Conservation (phyloP, 2,113 vertebrate genomes). For the Sinosuthora webbiana region DNA sequence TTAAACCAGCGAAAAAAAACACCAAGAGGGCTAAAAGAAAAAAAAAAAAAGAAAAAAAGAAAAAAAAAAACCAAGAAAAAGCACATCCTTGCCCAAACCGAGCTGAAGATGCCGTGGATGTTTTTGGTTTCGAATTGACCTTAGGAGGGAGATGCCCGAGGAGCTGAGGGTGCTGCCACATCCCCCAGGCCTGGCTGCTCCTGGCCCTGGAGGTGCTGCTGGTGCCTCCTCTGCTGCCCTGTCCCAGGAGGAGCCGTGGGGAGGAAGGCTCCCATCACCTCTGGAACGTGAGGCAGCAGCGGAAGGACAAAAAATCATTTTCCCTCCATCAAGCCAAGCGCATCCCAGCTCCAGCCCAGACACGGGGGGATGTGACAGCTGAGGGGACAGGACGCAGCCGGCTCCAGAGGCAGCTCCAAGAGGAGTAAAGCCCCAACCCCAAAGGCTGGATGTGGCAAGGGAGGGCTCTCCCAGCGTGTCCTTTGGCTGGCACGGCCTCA, state of each 20-base stretch:
- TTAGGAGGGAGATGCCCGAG: neutral
- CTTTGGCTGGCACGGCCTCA: neutral
- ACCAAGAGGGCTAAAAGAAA: neutral
- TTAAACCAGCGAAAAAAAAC: neutral
- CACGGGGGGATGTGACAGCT: neutral
- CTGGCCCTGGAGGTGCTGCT: neutral
- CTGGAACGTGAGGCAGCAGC: accelerated
- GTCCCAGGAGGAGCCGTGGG: neutral
- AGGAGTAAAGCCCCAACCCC: neutral
- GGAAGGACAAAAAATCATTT: neutral
- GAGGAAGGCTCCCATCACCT: neutral
- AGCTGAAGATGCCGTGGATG: accelerated
- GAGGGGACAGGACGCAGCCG: neutral
- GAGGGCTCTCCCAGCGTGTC: neutral
- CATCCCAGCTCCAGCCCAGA: neutral
- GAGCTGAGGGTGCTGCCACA: neutral
- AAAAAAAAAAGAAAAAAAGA: neutral
- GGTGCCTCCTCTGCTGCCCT: neutral
- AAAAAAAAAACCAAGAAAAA: neutral
- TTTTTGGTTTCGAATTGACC: neutral
- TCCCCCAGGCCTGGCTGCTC: neutral
- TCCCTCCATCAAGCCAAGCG: accelerated
- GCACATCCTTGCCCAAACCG: neutral
- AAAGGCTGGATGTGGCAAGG: neutral
- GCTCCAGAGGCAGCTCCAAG: neutral